phyloP scores from a whole-genome alignment of 1,140 invertebrate genomes.

The Apis laboriosa region DNA sequence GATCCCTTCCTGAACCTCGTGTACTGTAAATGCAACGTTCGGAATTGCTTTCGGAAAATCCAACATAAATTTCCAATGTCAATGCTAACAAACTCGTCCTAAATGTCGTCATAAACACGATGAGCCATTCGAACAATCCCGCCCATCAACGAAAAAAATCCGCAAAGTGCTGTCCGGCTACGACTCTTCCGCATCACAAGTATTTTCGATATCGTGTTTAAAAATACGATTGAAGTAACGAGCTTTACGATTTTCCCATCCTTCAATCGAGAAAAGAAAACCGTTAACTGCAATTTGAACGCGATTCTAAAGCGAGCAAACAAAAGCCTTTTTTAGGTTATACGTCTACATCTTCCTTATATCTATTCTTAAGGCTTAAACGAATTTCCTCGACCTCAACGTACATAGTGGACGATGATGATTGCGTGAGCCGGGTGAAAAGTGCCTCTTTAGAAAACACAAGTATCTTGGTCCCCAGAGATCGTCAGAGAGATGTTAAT shows the following conservation, averaged over 20 bases:
- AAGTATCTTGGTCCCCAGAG: background rate
- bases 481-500: background rate
- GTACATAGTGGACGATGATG: constrained; percentile 34
- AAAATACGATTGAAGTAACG: background rate
- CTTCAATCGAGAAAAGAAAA: background rate
- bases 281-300: too few relatives aligned
- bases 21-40: constrained; percentile 35
- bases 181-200: constrained; percentile 49
- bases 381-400: constrained; percentile 40
- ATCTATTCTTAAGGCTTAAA: constrained; percentile 31
- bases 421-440: background rate
- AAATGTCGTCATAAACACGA: constrained; percentile 40
- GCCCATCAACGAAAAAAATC: constrained; percentile 45
- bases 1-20: constrained; percentile 15
- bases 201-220: constrained; percentile 19
- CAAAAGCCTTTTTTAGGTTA: background rate
- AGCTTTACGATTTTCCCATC: too few relatives aligned
- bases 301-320: background rate
- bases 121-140: constrained; percentile 53
- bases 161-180: constrained; percentile 34
- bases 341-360: background rate
- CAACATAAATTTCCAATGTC: constrained; percentile 53
- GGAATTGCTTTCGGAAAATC: constrained; percentile 25
- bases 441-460: constrained; percentile 9
- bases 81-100: constrained; percentile 39